Percentiles rank a stretch among this genome's conserved stretches.
Conservation (phyloP, 1,140 invertebrate genomes). For the Drosophila quadrilineata region DNA sequence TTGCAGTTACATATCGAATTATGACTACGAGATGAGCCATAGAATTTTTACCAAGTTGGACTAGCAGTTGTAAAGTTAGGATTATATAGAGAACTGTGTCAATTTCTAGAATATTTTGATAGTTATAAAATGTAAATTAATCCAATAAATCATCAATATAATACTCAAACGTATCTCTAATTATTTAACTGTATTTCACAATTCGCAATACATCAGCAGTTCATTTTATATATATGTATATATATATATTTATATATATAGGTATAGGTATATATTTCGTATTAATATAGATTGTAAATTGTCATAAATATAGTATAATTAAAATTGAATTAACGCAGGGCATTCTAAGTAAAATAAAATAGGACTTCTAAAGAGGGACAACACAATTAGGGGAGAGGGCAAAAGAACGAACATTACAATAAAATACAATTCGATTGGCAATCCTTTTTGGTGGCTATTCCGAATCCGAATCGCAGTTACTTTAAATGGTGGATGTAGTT, state of each 20-base stretch:
- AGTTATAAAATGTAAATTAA: no score
- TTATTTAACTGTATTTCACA: slow-evolving; percentile 35
- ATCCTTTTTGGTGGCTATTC: neutral
- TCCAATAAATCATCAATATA: no score
- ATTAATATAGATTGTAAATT: slow-evolving; percentile 57
- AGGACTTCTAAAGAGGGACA: neutral
- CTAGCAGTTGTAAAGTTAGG: no score
- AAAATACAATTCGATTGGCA: slow-evolving; percentile 39
- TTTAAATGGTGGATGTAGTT: slow-evolving; percentile 9
- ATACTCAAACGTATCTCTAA: slow-evolving; percentile 7
- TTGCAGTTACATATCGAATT: no score
- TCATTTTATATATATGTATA: slow-evolving; percentile 42
- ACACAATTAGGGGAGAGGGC: neutral
- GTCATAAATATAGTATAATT: slow-evolving; percentile 61
- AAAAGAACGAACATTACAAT: neutral
- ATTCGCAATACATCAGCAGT: slow-evolving; percentile 55
- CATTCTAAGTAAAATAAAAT: neutral
- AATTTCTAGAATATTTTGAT: no score
- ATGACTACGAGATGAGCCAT: no score
- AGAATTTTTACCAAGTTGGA: no score
- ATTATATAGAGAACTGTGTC: no score
- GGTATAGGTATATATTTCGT: neutral
- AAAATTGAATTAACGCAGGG: slow-evolving; percentile 39
- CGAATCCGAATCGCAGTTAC: neutral
- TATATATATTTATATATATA: slow-evolving; percentile 16